phyloP scores from a whole-genome alignment of 2,797 vertebrate species.

The Delichon dasypus region DNA sequence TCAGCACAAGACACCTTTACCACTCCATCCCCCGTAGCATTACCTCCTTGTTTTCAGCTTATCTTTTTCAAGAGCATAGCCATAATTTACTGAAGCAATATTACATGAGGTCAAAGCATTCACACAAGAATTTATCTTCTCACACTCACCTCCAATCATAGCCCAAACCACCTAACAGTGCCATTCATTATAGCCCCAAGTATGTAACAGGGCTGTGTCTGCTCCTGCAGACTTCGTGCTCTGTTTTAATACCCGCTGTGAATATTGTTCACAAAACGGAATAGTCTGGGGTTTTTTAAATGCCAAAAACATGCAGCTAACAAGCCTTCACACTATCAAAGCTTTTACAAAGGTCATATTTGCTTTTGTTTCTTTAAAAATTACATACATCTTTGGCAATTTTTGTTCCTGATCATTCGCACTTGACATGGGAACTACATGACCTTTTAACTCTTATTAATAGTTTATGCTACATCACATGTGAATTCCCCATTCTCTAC shows the following conservation, averaged over 20 bases:
- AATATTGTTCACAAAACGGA: background rate
- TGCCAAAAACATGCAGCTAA: background rate
- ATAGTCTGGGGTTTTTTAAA: background rate
- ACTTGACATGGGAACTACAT: background rate
- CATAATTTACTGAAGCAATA: background rate
- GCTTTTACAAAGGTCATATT: background rate
- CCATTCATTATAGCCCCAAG: background rate
- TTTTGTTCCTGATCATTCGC: constrained; percentile 5
- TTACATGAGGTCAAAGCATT: background rate
- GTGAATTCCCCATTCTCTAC: constrained; percentile 1
- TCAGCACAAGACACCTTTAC: background rate
- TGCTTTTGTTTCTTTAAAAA: background rate
- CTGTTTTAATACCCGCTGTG: background rate
- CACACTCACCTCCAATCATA: background rate
- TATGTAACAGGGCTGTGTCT: background rate
- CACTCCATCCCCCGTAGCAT: background rate
- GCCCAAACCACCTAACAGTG: background rate
- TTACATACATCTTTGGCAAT: background rate
- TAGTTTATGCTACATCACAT: constrained; percentile 30
- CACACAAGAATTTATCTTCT: background rate
- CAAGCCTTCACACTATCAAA: background rate
- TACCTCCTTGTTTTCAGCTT: background rate
- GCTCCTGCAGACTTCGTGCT: background rate
- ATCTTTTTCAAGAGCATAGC: background rate
- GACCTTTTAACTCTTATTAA: constrained; percentile 20